phyloP scores from a whole-genome alignment of 1,140 invertebrate species.

The Bursaphelenchus mucronatus region DNA sequence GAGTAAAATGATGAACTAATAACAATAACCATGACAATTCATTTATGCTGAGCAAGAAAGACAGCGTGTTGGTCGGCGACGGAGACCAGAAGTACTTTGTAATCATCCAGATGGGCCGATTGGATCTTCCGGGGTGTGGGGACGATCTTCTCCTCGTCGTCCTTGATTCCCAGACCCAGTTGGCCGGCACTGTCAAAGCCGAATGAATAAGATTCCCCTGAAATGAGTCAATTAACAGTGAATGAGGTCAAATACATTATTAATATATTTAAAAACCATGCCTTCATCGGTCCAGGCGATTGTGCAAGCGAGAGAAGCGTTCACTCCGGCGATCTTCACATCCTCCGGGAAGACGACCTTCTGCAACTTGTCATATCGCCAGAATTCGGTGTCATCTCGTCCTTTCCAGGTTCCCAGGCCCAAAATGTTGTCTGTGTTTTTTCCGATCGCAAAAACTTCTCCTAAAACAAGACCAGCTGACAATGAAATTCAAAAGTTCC shows the following conservation, averaged over 20 bases:
- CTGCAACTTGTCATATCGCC: constrained; percentile 52
- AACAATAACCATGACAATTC: constrained; percentile 11
- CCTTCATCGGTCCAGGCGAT: constrained; percentile 55
- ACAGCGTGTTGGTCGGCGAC: constrained; percentile 55
- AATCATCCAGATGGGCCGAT: constrained; percentile 54
- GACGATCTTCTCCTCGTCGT: constrained; percentile 54
- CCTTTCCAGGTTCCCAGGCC: constrained; percentile 56
- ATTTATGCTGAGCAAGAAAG: constrained; percentile 34
- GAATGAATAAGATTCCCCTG: constrained; percentile 50
- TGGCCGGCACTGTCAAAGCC: constrained; percentile 58
- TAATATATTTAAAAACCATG: constrained; percentile 6
- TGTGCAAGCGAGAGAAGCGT: constrained; percentile 47
- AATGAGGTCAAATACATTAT: neutral
- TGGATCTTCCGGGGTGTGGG: constrained; percentile 40
- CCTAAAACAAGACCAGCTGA: constrained; percentile 33
- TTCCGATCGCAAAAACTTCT: constrained; percentile 52
- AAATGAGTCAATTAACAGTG: neutral
- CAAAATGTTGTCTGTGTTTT: constrained; percentile 56
- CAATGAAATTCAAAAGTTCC: constrained; percentile 9
- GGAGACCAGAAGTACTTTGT: constrained; percentile 43
- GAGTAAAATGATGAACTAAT: neutral
- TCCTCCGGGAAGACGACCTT: constrained; percentile 31
- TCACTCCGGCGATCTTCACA: constrained; percentile 45
- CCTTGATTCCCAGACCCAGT: constrained; percentile 53
- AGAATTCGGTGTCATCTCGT: constrained; percentile 47